These are phyloP conservation scores for Hypsibius dujardini DNA, from an alignment of 1,140 invertebrate species.

Conservation along the genomic window DNA sequence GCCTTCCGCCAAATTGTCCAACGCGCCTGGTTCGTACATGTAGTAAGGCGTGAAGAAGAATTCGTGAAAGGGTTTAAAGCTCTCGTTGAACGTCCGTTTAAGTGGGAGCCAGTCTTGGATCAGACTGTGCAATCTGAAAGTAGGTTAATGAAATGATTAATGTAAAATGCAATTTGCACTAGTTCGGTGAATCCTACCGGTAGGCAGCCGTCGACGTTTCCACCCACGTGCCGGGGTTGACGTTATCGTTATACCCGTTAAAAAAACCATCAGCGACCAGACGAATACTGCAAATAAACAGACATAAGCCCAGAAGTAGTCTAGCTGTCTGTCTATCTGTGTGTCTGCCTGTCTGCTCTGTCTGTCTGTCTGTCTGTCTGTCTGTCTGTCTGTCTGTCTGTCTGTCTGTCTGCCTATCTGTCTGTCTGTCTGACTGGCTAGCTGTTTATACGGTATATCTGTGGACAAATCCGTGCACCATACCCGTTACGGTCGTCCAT, in stretches of 20 bases:
- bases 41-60: constrained; percentile 17
- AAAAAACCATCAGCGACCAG: neutral
- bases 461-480: too few species aligned
- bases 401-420: too few species aligned
- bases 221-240: constrained; percentile 13
- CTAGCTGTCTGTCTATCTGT: too few species aligned
- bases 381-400: too few species aligned
- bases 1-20: constrained; percentile 14
- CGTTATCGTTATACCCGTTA: constrained; percentile 12
- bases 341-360: too few species aligned
- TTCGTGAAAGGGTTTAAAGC: constrained; percentile 15
- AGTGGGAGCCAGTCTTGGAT: constrained; percentile 12
- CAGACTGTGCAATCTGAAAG: constrained; percentile 3
- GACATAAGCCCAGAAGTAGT: too few species aligned
- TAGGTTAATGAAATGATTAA: neutral
- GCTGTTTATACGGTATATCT: too few species aligned
- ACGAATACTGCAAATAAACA: neutral
- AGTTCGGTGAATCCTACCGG: neutral
- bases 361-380: too few species aligned
- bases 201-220: constrained; percentile 12
- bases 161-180: neutral
- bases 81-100: constrained; percentile 7
- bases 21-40: constrained; percentile 15
- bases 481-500: neutral
- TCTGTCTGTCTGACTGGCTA: too few species aligned